Base-by-base conservation (phyloP, 37 sponge, comb jelly and placozoan species). In the Ephydatia muelleri region DNA sequence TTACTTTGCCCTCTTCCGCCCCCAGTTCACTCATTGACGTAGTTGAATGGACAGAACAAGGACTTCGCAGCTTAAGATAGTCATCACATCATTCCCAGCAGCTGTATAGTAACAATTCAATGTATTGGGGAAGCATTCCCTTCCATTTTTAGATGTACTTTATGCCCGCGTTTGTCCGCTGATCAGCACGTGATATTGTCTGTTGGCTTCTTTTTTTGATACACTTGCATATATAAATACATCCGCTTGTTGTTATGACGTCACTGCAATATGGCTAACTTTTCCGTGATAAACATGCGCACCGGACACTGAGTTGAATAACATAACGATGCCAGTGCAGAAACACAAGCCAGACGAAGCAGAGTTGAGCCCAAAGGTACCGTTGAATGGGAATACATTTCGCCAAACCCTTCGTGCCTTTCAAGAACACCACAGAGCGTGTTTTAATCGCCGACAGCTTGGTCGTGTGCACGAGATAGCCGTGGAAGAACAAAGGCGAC, bases 401-500 rank as follows among this genome's bases (percentile, higher is more conserved):
- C 38, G 28, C 2, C 73, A 40, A 25, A 77, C 82, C 22, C 78
- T 90, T 22, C 35, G 65, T 30, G n/a, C 32, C 2, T 82, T 69
- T 66, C 49, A 70, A 16, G 72, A 38, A 16, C 86, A 90, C 78
- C 86, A 90, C 82, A 26, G 68, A 2, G 70, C 33, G 21, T 90
- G 90, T 66, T 70, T 78, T 0, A 26, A 16, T 2, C 57, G 85
- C 26, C 67, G 90, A 3, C 74, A 66, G 76, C 77, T 71, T 77
- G 82, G 80, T 0, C 49, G 71, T 30, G 30, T 27, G 22, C 70
- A 67, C 73, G 90, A 90, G 79, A 48, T 84, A 31, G 67, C 72
- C 21, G 33, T 80, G 37, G 90, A 90, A 57, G 73, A 48, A 27
- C 75, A 81, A 38, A 65, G 78, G 22, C 81, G 72, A 0, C 82